Conservation (phyloP, 2,888 invertebrate species). For the Amphipyra berbera region DNA sequence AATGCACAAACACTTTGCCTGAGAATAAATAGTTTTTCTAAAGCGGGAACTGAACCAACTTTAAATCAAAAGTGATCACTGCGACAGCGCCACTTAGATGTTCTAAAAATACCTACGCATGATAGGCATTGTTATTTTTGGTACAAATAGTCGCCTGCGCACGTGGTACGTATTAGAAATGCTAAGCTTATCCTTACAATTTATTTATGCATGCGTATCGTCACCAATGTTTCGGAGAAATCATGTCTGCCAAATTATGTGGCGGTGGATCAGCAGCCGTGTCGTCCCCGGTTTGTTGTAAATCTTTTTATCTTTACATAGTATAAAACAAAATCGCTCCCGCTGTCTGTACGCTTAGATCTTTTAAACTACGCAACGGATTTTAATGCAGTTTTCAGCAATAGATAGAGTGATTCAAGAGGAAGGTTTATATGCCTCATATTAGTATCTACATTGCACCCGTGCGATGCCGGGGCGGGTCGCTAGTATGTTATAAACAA, state of each 20-base stretch:
- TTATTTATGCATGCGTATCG: constrained; percentile 45
- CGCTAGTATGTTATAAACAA: too few relatives aligned
- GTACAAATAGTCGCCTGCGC: constrained; percentile 23
- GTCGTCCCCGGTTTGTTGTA: background rate
- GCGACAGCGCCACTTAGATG: background rate
- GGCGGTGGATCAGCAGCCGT: constrained; percentile 1
- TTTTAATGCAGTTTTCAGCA: too few relatives aligned
- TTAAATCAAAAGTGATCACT: background rate
- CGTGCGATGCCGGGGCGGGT: too few relatives aligned
- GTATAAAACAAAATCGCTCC: too few relatives aligned
- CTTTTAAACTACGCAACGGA: too few relatives aligned
- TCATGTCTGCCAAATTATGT: constrained; percentile 39
- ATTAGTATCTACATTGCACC: too few relatives aligned
- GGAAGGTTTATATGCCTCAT: too few relatives aligned
- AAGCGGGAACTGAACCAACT: background rate
- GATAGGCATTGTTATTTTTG: constrained; percentile 30
- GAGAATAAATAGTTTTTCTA: too few relatives aligned
- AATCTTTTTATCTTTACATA: too few relatives aligned
- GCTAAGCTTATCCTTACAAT: constrained; percentile 34
- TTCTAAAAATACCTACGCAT: constrained; percentile 14
- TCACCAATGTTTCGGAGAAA: constrained; percentile 37
- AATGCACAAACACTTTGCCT: too few relatives aligned
- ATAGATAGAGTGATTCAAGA: too few relatives aligned
- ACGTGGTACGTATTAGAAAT: constrained; percentile 47
- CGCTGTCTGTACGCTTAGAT: too few relatives aligned